Evolutionary conservation across 2,113 vertebrate species (phyloP), one percentile per base, ranked within the genome.

Genomic region (Piaya cayana): DNA sequence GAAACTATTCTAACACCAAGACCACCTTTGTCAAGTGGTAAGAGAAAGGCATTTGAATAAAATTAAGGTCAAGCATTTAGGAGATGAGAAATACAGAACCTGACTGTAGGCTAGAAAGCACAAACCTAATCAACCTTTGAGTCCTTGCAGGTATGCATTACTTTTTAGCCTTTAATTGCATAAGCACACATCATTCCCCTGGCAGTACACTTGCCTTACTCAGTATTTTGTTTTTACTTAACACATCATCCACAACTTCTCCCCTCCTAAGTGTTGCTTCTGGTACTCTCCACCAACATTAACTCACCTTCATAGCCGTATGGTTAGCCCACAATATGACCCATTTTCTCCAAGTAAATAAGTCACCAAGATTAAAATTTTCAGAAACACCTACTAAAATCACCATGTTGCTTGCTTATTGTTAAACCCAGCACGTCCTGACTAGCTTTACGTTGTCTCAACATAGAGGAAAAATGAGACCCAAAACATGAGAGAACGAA

Each of bases 401-500:
- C 32, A 64, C 7, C 9, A 71, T 39, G 43, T 59, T n/a, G 1
- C 5, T 62, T 32, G 12, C 26, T 84, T n/a, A 49, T 32, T 56
- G n/a, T 30, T 83, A 72, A 83, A 76, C 29, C 26, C 69, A 22
- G 4, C 17, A 47, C 5, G 0, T 52, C 32, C 32, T 34, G 12
- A 80, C 8, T 17, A 86, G 53, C 15, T 53, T 39, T 70, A 67
- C 19, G 17, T 52, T 83, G 15, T 83, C 49, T 37, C 43, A 76
- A 45, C 2, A 27, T 17, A 49, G 43, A 58, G 15, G 0, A 42
- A 68, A 55, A 11, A 52, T 49, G 59, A 27, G 20, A 17, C 1
- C 14, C 17, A 7, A 45, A 17, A 50, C 13, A 30, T 16, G 39
- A 55, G 7, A 86, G 17, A 80, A 68, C 10, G 6, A 92, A 22